Conservation (phyloP, 2,888 invertebrate genomes). For the Drosophila neotestacea region DNA sequence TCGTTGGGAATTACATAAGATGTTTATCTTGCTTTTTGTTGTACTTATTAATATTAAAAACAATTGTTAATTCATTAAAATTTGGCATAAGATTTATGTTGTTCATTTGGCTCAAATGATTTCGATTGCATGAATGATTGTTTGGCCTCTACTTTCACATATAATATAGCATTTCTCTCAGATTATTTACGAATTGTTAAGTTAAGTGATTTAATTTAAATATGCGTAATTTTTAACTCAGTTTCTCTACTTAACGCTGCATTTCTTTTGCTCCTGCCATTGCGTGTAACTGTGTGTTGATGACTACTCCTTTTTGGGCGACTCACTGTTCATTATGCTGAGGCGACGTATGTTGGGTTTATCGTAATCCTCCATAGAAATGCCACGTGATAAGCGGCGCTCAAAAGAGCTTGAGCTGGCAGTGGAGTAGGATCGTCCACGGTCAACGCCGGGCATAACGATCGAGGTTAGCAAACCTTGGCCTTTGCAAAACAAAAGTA, state of each 20-base stretch:
- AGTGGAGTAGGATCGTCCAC: slow-evolving; percentile 87
- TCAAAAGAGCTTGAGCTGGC: slow-evolving; percentile 87
- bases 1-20: slow-evolving; percentile 50
- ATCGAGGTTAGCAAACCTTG: slow-evolving; percentile 93
- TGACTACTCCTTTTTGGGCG: slow-evolving; percentile 87
- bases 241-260: slow-evolving; percentile 34
- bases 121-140: slow-evolving; percentile 60
- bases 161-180: slow-evolving; percentile 31
- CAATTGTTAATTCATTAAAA: slow-evolving; percentile 51
- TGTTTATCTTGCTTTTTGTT: slow-evolving; percentile 14
- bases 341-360: slow-evolving; percentile 91
- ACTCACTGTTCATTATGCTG: slow-evolving; percentile 87
- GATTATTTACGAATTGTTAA: slow-evolving; percentile 42
- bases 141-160: slow-evolving; percentile 60
- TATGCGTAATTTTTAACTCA: slow-evolving; percentile 53
- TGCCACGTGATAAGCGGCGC: slow-evolving; percentile 87
- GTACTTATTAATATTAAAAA: slow-evolving; percentile 33
- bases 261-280: slow-evolving; percentile 23
- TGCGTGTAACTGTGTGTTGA: slow-evolving; percentile 16
- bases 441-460: slow-evolving; percentile 92
- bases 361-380: slow-evolving; percentile 94
- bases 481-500: slow-evolving; percentile 95
- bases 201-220: slow-evolving; percentile 56
- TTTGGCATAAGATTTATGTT: slow-evolving; percentile 51
- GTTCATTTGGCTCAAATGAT: slow-evolving; percentile 46